A percentile compares a stretch with the other conserved stretches of the same genome.
phyloP scores from a whole-genome alignment of 2,113 vertebrate species.

The Promerops cafer region DNA sequence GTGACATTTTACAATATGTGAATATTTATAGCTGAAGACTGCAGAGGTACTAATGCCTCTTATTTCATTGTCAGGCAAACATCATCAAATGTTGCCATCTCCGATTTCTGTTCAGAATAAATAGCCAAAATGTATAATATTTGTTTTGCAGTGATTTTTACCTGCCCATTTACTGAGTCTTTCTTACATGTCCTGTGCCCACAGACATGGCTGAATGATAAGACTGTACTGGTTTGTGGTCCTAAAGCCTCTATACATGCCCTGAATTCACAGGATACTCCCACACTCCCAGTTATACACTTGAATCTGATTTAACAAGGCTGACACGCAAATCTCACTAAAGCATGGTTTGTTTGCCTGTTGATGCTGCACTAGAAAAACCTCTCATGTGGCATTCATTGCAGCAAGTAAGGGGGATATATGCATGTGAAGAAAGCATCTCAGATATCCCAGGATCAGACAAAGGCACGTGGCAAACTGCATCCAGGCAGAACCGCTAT shows the following conservation, averaged over 20 bases:
- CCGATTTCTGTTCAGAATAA: background rate
- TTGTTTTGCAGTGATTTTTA: background rate
- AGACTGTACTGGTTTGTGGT: background rate
- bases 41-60: background rate
- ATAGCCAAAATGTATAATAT: background rate
- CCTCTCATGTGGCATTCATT: background rate
- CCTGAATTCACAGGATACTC: background rate
- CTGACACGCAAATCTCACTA: background rate
- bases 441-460: background rate
- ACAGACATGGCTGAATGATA: background rate
- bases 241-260: background rate
- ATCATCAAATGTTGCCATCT: background rate
- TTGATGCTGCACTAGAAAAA: background rate
- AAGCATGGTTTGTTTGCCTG: background rate
- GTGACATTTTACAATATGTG: background rate
- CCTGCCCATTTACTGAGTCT: background rate
- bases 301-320: background rate
- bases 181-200: background rate
- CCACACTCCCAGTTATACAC: background rate
- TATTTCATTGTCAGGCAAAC: background rate
- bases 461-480: background rate
- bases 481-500: background rate
- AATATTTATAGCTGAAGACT: background rate
- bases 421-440: background rate
- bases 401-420: background rate